Base-by-base conservation (phyloP, 2,888 invertebrate genomes). In the Cenopis cana region DNA sequence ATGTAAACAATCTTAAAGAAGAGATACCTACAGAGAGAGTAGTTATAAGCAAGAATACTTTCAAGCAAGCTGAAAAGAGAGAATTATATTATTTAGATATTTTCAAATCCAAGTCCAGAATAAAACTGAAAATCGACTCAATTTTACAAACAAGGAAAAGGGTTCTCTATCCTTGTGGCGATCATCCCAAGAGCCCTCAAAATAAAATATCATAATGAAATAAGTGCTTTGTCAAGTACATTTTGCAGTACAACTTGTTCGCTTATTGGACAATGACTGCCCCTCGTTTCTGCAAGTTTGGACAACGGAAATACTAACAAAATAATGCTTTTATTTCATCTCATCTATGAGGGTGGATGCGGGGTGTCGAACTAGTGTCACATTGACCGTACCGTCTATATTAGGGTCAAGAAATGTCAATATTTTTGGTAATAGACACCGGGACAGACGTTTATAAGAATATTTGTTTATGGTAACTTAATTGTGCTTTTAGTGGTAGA, bases 281-380 rank as follows among this genome's bases (percentile, higher is more conserved):
- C 71, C 71, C 71, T 71, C 67, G 71, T 61, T 67, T 61, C 66
- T 67, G 50, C 61, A 61, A 71, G 60, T 71, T 71, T 71, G 49
- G 71, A 78, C 76, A 69, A 69, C 75, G 73, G 80, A 82, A 81
- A 78, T 76, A 81, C 82, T 78, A 76, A 75, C 77, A 75, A 80
- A 77, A 81, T 86, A 85, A 88, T 88, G 81, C 81, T 88, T 87
- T 89, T 90, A 90, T 90, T 89, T 84, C 87, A 88, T 89, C 81
- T 84, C 87, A 88, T 89, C 81, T 78, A 79, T 78, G 81, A 81
- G 87, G 89, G 89, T 82, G 81, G 76, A 81, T 77, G 77, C 74
- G 78, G 88, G 87, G 87, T 85, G 85, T 86, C 80, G 75, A 80
- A 66, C 65, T 70, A 70, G 79, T 86, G 90, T 90, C 90, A 85